Base-by-base conservation (phyloP, 1,140 invertebrate species). In the Hycleus phaleratus region DNA sequence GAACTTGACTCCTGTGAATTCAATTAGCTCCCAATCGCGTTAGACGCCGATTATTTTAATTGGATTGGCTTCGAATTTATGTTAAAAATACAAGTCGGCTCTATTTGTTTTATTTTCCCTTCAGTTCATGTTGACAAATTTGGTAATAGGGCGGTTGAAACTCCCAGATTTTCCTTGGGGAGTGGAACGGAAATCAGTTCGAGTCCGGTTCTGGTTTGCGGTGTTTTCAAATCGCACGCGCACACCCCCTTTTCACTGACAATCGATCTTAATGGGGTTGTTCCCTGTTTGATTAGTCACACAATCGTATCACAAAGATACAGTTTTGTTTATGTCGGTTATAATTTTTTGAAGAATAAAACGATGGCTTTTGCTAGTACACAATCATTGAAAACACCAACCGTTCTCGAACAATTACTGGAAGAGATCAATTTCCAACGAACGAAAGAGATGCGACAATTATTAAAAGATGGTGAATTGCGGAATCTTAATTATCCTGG, bases 341-440 rank as follows among this genome's bases (percentile, higher is more conserved):
- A n/a, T 26, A 40, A 42, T 49, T 38, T 47, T 44, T 49, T 56
- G n/a, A 56, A 49, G 26, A 50, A 50, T 48, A 50, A 49, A 32
- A 32, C 7, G 7, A 84, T 84, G 82, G 79, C 82, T 63, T 73
- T 82, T 65, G 78, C 79, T n/a, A 2, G 18, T 18, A 18, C 70
- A 73, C 61, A 80, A 76, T 60, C 77, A 45, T 67, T 85, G 39
- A 82, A 82, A 68, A 78, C 82, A 26, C 82, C 87, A 10, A 90
- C 86, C n/a, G 82, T 86, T 71, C 72, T 93, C 58, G 88, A 93
- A 69, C 89, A 91, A 67, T 77, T 94, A 24, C 77, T 94, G 12
- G 89, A 93, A 68, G 91, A 94, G 73, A 93, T 94, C 58, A 91
- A 90, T 72, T 93, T 93, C 68, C 90, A 93, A 71, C 80, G 91